A percentile compares a stretch with the other conserved stretches of the same genome.
Evolutionary conservation across 2,113 vertebrate species (phyloP).

Genomic region (Entomyzon cyanotis): DNA sequence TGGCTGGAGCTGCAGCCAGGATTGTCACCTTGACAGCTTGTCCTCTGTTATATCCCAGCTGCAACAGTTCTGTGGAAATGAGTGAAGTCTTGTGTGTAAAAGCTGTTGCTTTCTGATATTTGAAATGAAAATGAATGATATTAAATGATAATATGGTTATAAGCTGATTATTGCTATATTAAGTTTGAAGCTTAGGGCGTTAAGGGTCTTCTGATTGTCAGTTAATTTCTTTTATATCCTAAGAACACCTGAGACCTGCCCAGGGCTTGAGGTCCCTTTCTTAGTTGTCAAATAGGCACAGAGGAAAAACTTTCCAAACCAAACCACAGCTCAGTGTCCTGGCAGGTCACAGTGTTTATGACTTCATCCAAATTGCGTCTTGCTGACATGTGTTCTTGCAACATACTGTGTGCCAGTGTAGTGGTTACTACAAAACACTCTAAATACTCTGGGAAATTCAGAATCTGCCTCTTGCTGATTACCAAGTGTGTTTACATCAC

Average conservation of each 20-base stretch:
- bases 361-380: neutral
- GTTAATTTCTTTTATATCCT: neutral
- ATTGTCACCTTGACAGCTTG: neutral
- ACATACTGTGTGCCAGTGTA: fast-evolving
- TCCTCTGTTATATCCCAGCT: neutral
- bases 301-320: neutral
- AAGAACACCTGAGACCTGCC: neutral
- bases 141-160: neutral
- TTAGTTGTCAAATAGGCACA: neutral
- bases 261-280: neutral
- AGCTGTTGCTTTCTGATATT: neutral
- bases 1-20: neutral
- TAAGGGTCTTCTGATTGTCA: neutral
- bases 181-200: neutral
- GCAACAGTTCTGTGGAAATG: neutral
- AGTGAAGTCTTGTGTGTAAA: neutral
- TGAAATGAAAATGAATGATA: no score
- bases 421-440: neutral
- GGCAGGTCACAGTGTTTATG: neutral
- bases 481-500: neutral
- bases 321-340: neutral
- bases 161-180: neutral
- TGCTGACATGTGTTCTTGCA: neutral
- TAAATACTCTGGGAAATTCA: neutral
- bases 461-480: fast-evolving